Evolutionary conservation across 1,140 invertebrate species (phyloP), one percentile per base, ranked within the genome.

Genomic region (Lepidostoma basale): DNA sequence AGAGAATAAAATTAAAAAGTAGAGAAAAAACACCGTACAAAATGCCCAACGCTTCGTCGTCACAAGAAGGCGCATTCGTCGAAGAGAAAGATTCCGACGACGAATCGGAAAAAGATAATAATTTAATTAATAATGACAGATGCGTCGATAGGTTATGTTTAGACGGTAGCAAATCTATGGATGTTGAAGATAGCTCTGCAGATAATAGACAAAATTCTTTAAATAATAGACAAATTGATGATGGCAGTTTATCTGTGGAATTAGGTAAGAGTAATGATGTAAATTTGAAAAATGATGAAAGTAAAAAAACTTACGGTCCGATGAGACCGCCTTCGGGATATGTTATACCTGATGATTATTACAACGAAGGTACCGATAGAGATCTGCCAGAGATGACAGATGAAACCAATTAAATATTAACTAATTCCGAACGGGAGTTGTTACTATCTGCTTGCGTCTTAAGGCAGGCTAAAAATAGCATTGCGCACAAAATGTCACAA

Each of bases 61-160:
- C 74, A 59, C 75, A 77, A 56, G 76, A 79, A 45, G 60, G 39
- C 6, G 80, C 79, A 71, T 82, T 83, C 62, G 76, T 78, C 3
- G 81, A 81, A 76, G 81, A 83, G 76, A 70, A 82, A 67, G 81
- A 83, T 42, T 82, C 81, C 0, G 81, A 83, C 62, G 80, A 83
- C 63, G 80, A 79, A 62, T 52, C 8, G n/a, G n/a, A 4, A 33
- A 33, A 12, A 8, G 26, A 33, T 18, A 5, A 45, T 6, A 18
- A 45, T 10, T 45, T 18, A 45, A 14, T 45, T 14, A 45, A 45
- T n/a, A 18, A 10, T 45, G 42, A 45, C 6, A 45, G 42, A 5
- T 14, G 6, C 9, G 12, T 12, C 28, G 25, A 18, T 23, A 4
- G 54, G 4, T 3, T 16, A 9, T 52, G 8, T 52, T 10, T 6